Base-by-base conservation (phyloP, 2,888 invertebrate species). In the Schizotus pectinicornis region DNA sequence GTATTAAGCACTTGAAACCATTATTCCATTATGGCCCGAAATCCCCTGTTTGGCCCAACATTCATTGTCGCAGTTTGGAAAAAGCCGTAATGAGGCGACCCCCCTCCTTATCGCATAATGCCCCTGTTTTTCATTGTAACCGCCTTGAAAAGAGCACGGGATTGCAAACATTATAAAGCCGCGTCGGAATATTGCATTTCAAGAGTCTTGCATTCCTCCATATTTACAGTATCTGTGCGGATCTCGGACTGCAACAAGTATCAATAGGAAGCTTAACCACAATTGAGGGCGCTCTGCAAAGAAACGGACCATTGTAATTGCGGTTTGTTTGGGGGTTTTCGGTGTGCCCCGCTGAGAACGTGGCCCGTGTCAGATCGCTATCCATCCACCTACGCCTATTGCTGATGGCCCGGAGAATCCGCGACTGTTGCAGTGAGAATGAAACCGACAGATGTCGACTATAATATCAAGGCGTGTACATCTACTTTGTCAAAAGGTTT, bases 161-260 rank as follows among this genome's bases (percentile, higher is more conserved):
- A 69, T 67, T 62, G 63, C 64, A 67, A 67, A 71, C 66, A 70
- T 66, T 56, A 43, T 57, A 39, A 41, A 41, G 46, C 47, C 47
- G 62, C 66, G 72, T 70, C 74, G 71, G 75, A 73, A 71, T 72
- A 75, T 75, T 74, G 67, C 71, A 68, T 76, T 74, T 74, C 75
- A 76, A 75, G 68, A 71, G 70, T 70, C 73, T 75, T 70, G 67
- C 64, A 64, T 76, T 74, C 71, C 73, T 69, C 61, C 63, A 71
- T 76, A 76, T 77, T 77, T 76, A 77, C 76, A 76, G 74, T 76
- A 77, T 77, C 77, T 76, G 63, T 75, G 69, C 72, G 74, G 72
- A 74, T 74, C 71, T 75, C 64, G 61, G 67, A 56, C 61, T 58
- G 71, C 68, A 69, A 72, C 71, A 73, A 72, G 69, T 72, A 73